Evolutionary conservation across 2,797 vertebrate species (phyloP).

Genomic region (Oryzias sinensis): DNA sequence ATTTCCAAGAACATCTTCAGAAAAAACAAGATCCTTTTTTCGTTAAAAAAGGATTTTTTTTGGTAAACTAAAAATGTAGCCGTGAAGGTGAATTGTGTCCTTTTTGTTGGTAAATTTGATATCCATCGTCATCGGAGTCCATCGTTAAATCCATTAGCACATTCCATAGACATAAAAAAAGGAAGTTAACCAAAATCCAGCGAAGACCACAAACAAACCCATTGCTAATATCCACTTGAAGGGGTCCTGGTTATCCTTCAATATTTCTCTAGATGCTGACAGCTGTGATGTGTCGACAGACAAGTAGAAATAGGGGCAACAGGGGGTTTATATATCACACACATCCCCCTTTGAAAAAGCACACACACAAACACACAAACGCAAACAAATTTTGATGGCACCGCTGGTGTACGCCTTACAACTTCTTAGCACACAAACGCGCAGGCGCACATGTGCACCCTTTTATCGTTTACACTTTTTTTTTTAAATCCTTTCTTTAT

Average conservation of each 20-base stretch:
- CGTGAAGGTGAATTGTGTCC: not conserved
- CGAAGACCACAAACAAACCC: conserved; percentile 28
- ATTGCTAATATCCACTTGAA: conserved; percentile 51
- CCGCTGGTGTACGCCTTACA: conserved; percentile 34
- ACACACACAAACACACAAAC: conserved; percentile 50
- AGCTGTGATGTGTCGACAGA: conserved; percentile 69
- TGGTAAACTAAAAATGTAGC: conserved; percentile 2
- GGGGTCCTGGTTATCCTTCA: conserved; percentile 39
- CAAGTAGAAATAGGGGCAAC: conserved; percentile 64
- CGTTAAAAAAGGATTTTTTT: not conserved
- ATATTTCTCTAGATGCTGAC: conserved; percentile 62
- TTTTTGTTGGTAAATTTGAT: not conserved
- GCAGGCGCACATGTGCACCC: conserved; percentile 22
- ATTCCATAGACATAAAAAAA: conserved; percentile 51
- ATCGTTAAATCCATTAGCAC: conserved; percentile 39
- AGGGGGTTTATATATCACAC: conserved; percentile 63
- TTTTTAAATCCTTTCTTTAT: conserved; percentile 28
- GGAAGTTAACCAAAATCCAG: conserved; percentile 47
- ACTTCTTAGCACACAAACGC: conserved; percentile 33
- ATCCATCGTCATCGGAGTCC: not conserved
- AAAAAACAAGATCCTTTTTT: not conserved
- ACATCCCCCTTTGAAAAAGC: conserved; percentile 24
- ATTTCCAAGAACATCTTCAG: conserved; percentile 1
- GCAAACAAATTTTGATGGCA: conserved; percentile 55
- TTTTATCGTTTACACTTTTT: conserved; percentile 7